These are phyloP conservation scores for Agrochola lychnidis DNA, from an alignment of 2,888 invertebrate genomes.

Conservation along the genomic window DNA sequence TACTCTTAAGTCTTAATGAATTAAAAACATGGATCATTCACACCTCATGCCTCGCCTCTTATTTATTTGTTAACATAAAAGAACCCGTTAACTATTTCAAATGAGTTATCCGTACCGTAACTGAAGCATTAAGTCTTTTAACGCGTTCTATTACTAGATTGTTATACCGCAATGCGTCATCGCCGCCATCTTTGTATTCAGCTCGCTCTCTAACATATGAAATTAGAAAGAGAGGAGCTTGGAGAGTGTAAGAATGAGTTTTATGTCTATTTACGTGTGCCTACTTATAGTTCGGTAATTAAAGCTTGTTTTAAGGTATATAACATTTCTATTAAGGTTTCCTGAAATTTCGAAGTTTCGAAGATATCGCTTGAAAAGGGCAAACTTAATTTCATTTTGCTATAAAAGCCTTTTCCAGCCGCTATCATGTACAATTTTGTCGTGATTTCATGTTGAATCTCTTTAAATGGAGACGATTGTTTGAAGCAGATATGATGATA, in stretches of 20 bases:
- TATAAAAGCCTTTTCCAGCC: not conserved
- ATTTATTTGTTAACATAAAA: slow-evolving; percentile 56
- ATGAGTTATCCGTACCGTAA: slow-evolving; percentile 66
- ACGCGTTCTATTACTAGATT: slow-evolving; percentile 76
- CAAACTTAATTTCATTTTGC: slow-evolving; percentile 7
- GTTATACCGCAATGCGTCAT: slow-evolving; percentile 71
- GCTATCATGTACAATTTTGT: not conserved
- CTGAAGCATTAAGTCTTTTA: slow-evolving; percentile 69
- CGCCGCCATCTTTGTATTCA: slow-evolving; percentile 69
- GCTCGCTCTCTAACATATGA: slow-evolving; percentile 71
- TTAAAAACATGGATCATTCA: slow-evolving; percentile 54
- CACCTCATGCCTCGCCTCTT: slow-evolving; percentile 46
- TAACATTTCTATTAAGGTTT: slow-evolving; percentile 22
- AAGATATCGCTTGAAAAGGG: not conserved
- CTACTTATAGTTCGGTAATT: slow-evolving; percentile 69
- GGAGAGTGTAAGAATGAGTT: slow-evolving; percentile 70
- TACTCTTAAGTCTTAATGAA: slow-evolving; percentile 48
- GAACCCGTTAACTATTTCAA: slow-evolving; percentile 63
- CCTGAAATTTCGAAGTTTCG: not conserved
- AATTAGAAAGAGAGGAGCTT: slow-evolving; percentile 64
- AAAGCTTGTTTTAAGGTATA: slow-evolving; percentile 64
- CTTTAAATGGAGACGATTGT: slow-evolving; percentile 20
- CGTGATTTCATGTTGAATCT: not conserved
- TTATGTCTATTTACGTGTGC: slow-evolving; percentile 79
- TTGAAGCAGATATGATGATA: not conserved